These are phyloP conservation scores for Drosophila macrospina DNA, from an alignment of 2,888 invertebrate genomes.

Conservation along the genomic window DNA sequence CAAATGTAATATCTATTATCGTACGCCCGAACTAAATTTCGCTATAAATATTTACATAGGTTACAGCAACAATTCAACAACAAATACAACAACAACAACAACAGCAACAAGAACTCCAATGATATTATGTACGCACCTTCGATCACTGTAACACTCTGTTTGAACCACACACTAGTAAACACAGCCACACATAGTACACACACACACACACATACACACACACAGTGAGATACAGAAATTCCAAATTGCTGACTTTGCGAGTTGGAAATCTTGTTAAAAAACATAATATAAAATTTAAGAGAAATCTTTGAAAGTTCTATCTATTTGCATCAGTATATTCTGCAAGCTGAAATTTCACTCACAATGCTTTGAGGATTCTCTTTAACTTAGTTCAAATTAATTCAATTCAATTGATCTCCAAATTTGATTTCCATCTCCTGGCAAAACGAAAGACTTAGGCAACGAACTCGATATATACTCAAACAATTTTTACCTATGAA, in stretches of 20 bases:
- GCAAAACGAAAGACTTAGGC: conserved; percentile 73
- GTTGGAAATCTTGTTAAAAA: conserved; percentile 11
- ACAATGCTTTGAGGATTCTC: not conserved
- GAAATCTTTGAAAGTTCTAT: not conserved
- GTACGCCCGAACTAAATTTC: conserved; percentile 59
- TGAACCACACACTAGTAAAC: conserved; percentile 57
- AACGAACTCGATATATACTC: conserved; percentile 59
- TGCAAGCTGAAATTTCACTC: not conserved
- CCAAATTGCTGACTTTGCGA: conserved; percentile 1
- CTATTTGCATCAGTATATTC: not conserved
- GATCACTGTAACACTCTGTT: conserved; percentile 75
- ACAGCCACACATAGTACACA: conserved; percentile 37
- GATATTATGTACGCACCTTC: conserved; percentile 71
- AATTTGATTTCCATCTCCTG: not conserved
- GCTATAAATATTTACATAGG: conserved; percentile 61
- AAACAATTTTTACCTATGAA: not conserved
- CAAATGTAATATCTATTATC: conserved; percentile 44
- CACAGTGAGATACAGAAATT: conserved; percentile 34
- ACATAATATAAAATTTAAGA: not conserved
- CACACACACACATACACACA: conserved; percentile 24
- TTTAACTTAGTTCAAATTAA: not conserved
- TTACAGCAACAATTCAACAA: conserved; percentile 60
- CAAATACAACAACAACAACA: conserved; percentile 37
- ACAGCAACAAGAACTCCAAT: conserved; percentile 56
- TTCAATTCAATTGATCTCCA: not conserved